Evolutionary conservation across 64 coral and sea anemone species (phyloP).

Genomic region (Astreopora myriophthalma): DNA sequence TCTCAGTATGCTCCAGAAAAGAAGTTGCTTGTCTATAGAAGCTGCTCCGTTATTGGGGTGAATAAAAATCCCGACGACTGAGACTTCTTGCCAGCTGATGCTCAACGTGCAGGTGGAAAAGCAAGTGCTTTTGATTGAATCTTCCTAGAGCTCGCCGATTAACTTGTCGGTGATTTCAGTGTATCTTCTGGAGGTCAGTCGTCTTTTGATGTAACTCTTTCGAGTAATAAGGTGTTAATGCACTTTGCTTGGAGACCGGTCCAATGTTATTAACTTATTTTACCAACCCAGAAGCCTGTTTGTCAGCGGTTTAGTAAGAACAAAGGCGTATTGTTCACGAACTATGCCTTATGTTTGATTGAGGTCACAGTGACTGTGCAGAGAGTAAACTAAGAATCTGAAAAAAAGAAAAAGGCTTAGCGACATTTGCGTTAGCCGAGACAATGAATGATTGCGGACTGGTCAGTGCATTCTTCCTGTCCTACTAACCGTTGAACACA

Average conservation of each 20-base stretch:
- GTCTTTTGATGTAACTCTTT: not conserved
- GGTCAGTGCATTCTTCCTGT: conserved; percentile 4
- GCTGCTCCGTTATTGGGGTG: too few species aligned
- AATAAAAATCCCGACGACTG: too few species aligned
- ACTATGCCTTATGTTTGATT: not conserved
- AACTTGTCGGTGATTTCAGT: not conserved
- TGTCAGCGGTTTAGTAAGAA: not conserved
- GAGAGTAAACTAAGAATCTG: not conserved
- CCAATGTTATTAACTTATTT: not conserved
- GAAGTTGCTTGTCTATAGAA: too few species aligned
- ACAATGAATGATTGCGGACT: not conserved
- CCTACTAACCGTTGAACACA: not conserved
- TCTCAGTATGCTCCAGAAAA: too few species aligned
- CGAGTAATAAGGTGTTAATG: not conserved
- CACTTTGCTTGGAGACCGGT: not conserved
- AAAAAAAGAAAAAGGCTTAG: not conserved
- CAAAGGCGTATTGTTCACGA: not conserved
- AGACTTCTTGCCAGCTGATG: too few species aligned
- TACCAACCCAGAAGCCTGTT: not conserved
- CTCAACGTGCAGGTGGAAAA: not conserved
- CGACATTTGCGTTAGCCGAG: not conserved
- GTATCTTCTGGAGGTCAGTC: not conserved
- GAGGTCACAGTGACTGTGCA: conserved; percentile 38
- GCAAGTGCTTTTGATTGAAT: too few species aligned
- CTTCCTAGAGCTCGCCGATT: not conserved